A percentile compares a stretch with the other conserved stretches of the same genome.
Evolutionary conservation across 1,140 invertebrate species (phyloP).

Genomic region (Zaprionus africanus): DNA sequence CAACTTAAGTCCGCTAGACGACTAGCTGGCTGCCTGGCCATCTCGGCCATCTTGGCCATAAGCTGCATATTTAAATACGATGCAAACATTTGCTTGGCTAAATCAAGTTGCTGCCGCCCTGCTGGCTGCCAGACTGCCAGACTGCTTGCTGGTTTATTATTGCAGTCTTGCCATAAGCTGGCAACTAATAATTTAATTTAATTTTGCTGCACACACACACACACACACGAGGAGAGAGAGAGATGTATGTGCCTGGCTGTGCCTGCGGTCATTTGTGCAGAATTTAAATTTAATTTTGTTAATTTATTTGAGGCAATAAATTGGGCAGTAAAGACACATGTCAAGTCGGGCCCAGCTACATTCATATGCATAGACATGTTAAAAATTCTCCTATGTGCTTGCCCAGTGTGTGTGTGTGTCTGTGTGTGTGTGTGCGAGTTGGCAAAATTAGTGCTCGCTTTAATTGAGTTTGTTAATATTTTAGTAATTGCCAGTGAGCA

Average conservation of each 20-base stretch:
- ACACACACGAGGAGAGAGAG: not conserved
- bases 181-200: constrained; percentile 75
- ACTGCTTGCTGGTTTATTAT: constrained; percentile 32
- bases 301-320: constrained; percentile 80
- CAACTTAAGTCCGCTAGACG: constrained; percentile 50
- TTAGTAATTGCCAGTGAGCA: constrained; percentile 72
- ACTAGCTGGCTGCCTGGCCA: constrained; percentile 27
- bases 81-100: constrained; percentile 64
- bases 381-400: constrained; percentile 49
- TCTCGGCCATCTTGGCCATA: constrained; percentile 49
- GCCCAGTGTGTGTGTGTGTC: not conserved
- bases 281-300: constrained; percentile 82
- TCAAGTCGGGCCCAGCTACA: constrained; percentile 42
- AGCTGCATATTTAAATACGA: constrained; percentile 64
- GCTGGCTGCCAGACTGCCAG: not conserved
- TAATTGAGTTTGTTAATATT: constrained; percentile 83
- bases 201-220: constrained; percentile 12
- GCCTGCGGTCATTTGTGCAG: constrained; percentile 62
- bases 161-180: constrained; percentile 31
- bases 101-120: constrained; percentile 58
- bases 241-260: constrained; percentile 37
- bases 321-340: constrained; percentile 73
- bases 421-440: constrained; percentile 37
- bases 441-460: constrained; percentile 75
- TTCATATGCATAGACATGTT: constrained; percentile 66